Evolutionary conservation across 2,113 vertebrate species (phyloP).

Genomic region (Toxostoma redivivum): DNA sequence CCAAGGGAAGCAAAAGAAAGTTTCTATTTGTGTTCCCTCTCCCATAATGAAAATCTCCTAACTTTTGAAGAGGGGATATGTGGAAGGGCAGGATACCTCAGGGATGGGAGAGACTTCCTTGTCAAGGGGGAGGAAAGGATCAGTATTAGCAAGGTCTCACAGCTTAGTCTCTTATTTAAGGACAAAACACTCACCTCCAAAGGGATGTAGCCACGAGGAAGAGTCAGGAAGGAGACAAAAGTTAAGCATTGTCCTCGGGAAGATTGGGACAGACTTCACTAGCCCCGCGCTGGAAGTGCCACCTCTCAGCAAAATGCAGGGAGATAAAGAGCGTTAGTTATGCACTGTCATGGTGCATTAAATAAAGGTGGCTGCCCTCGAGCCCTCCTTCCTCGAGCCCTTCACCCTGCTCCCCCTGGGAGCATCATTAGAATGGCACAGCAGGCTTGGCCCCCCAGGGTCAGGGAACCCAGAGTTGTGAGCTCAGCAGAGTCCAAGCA

Average conservation of each 20-base stretch:
- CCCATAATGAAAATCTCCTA: neutral
- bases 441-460: neutral
- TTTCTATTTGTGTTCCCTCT: neutral
- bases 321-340: slow-evolving; percentile 1
- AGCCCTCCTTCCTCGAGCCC: slow-evolving; percentile 21
- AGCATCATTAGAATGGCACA: slow-evolving; percentile 49
- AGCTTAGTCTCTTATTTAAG: neutral
- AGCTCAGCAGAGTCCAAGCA: slow-evolving; percentile 43
- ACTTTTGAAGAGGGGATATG: neutral
- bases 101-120: neutral
- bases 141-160: neutral
- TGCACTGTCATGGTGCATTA: slow-evolving; percentile 40
- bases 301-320: neutral
- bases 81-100: neutral
- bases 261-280: neutral
- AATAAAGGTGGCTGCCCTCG: slow-evolving; percentile 35
- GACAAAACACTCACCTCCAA: neutral
- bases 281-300: neutral
- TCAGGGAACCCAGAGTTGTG: neutral
- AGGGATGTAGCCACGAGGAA: accelerated
- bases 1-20: neutral
- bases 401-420: slow-evolving; percentile 23
- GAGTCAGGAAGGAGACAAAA: neutral
- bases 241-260: neutral
- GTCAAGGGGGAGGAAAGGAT: neutral